These are phyloP conservation scores for Xyrauchen texanus DNA, from an alignment of 2,113 vertebrate species.

Conservation along the genomic window DNA sequence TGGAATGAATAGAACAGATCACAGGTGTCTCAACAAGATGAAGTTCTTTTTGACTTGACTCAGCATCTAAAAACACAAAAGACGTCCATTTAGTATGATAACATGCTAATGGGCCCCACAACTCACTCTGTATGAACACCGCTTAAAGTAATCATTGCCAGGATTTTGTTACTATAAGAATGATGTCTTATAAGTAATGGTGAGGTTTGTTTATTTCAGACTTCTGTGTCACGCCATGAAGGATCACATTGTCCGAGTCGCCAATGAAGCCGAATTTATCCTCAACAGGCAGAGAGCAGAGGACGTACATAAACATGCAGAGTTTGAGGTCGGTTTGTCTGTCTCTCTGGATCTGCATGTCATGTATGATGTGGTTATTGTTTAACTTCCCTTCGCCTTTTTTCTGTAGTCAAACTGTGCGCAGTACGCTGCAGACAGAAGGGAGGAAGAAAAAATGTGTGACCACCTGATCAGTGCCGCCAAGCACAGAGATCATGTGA, in stretches of 20 bases:
- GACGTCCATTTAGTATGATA: no score
- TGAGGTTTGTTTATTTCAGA: slow-evolving; percentile 67
- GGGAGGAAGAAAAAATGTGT: slow-evolving; percentile 99
- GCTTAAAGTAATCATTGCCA: no score
- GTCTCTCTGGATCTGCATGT: not conserved
- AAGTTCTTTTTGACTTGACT: no score
- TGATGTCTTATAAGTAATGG: not conserved
- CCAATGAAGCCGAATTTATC: slow-evolving; percentile 98
- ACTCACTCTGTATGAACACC: no score
- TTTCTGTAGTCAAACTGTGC: slow-evolving; percentile 88
- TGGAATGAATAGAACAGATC: no score
- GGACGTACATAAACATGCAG: slow-evolving; percentile 97
- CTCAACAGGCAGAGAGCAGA: slow-evolving; percentile 96
- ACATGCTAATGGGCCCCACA: no score
- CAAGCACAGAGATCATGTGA: slow-evolving; percentile 96
- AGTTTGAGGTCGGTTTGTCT: slow-evolving; percentile 88
- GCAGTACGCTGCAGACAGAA: slow-evolving; percentile 93
- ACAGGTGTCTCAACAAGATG: no score
- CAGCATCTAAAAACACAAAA: no score
- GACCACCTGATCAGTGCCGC: slow-evolving; percentile 98
- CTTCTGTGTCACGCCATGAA: slow-evolving; percentile 98
- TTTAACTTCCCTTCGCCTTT: not conserved
- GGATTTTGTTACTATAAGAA: not conserved
- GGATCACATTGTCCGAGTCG: slow-evolving; percentile 97
- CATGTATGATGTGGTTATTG: no score